Conservation (phyloP, 2,113 vertebrate genomes). For the Leptobrachium ailaonicum region DNA sequence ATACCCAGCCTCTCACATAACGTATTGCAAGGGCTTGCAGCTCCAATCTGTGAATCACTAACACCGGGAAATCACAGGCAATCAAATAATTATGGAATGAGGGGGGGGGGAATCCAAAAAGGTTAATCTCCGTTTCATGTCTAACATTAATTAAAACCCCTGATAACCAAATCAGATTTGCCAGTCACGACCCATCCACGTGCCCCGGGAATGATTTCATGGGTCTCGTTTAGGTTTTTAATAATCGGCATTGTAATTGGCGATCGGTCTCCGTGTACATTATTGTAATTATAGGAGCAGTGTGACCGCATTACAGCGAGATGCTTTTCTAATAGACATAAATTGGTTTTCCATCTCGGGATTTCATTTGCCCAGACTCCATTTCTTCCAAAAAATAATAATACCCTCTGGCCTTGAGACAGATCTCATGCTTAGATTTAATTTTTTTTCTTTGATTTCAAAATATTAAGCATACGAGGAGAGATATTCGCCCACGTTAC, state of each 20-base stretch:
- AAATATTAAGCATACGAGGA: too few relatives aligned
- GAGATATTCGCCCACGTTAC: too few relatives aligned
- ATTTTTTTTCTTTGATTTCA: too few relatives aligned
- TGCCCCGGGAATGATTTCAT: constrained; percentile 7
- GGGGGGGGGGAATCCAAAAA: background rate
- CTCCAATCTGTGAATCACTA: background rate
- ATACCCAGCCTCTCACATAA: background rate
- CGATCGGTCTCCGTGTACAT: constrained; percentile 10
- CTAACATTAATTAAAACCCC: constrained; percentile 30
- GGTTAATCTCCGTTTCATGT: constrained; percentile 11
- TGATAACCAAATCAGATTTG: constrained; percentile 3
- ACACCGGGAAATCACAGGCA: background rate
- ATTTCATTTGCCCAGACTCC: too few relatives aligned
- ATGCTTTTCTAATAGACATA: too few relatives aligned
- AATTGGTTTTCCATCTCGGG: too few relatives aligned
- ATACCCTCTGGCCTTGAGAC: too few relatives aligned
- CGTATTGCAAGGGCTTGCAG: background rate
- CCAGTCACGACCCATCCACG: background rate
- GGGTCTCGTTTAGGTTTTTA: constrained; percentile 17
- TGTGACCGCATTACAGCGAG: background rate
- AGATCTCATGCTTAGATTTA: too few relatives aligned
- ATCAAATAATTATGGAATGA: constrained; percentile 25
- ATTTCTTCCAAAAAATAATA: too few relatives aligned
- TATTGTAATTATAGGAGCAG: constrained; percentile 10
- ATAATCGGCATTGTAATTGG: constrained; percentile 27